Percentiles rank a stretch among this genome's conserved stretches.
phyloP scores from a whole-genome alignment of 2,113 vertebrate species.

The Phaethornis superciliosus region DNA sequence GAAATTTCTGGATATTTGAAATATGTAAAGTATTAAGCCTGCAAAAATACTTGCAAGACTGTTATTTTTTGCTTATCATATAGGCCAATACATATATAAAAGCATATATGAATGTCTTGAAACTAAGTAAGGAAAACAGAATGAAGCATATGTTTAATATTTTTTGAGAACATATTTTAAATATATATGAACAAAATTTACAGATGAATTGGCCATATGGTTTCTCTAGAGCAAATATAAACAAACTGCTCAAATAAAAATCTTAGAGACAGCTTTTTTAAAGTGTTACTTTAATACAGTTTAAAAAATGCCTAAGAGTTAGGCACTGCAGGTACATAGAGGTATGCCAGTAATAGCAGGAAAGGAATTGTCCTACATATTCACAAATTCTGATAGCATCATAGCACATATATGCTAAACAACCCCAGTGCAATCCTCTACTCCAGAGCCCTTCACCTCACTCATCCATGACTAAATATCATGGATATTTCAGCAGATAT shows the following conservation, averaged over 20 bases:
- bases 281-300: not conserved
- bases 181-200: not conserved
- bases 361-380: not conserved
- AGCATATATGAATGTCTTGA: not conserved
- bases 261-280: not conserved
- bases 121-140: not conserved
- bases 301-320: not conserved
- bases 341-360: not conserved
- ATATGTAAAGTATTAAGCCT: not conserved
- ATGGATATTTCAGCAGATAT: not conserved
- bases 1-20: not conserved
- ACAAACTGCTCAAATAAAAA: not conserved
- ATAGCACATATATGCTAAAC: not conserved
- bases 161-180: not conserved
- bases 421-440: too few species aligned
- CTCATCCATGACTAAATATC: slow-evolving; percentile 16
- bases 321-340: not conserved
- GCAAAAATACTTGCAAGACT: not conserved
- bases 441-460: too few species aligned
- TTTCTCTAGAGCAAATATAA: not conserved
- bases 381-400: not conserved
- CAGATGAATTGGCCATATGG: not conserved
- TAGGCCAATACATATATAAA: not conserved
- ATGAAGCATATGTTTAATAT: not conserved
- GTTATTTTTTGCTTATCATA: not conserved